These are phyloP conservation scores for Tethea ocularis DNA, from an alignment of 2,888 invertebrate genomes.

Conservation along the genomic window DNA sequence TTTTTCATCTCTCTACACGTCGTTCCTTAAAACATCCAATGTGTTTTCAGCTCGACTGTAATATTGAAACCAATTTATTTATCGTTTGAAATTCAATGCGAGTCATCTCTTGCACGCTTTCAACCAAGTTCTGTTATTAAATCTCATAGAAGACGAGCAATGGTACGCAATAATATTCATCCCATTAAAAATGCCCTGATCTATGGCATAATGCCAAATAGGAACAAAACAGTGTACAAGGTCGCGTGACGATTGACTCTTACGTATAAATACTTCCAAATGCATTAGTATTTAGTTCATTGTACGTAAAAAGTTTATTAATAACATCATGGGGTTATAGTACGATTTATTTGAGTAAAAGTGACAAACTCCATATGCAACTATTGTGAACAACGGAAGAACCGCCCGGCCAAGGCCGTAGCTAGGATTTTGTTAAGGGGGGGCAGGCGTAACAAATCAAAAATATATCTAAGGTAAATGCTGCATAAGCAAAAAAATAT, in stretches of 20 bases:
- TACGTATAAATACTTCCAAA: not conserved
- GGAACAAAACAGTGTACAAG: conserved; percentile 58
- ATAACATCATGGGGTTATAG: not conserved
- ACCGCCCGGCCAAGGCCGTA: too few relatives aligned
- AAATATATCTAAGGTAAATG: too few relatives aligned
- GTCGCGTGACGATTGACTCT: conserved; percentile 28
- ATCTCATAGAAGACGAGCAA: conserved; percentile 16
- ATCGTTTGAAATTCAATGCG: conserved; percentile 22
- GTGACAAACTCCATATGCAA: too few relatives aligned
- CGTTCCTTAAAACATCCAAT: conserved; percentile 29
- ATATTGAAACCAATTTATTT: conserved; percentile 27
- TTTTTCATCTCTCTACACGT: conserved; percentile 24
- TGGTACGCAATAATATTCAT: conserved; percentile 19
- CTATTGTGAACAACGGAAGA: too few relatives aligned
- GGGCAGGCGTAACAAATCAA: too few relatives aligned
- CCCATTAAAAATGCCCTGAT: conserved; percentile 15
- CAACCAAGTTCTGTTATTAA: not conserved
- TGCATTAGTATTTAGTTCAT: conserved; percentile 5
- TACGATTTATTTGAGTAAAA: not conserved
- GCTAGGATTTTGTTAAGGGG: too few relatives aligned
- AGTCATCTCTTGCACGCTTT: not conserved
- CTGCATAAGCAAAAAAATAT: too few relatives aligned
- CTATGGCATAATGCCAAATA: conserved; percentile 65
- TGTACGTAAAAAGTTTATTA: not conserved
- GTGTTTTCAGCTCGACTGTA: conserved; percentile 31